Evolutionary conservation across 2,888 invertebrate genomes (phyloP), one percentile per base, ranked within the genome.

Genomic region (Limnephilus auricula): DNA sequence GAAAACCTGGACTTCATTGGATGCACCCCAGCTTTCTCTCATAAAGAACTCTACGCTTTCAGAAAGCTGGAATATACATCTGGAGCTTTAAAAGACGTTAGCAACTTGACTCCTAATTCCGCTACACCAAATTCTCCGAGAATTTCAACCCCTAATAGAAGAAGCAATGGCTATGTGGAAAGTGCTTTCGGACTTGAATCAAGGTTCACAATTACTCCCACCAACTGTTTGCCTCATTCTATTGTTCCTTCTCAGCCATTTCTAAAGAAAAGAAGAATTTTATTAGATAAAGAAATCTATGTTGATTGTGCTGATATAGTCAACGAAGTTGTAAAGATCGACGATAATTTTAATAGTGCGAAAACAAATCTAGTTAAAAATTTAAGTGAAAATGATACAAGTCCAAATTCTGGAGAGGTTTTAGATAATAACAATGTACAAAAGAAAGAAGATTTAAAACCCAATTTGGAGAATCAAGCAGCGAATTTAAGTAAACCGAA

Each of bases 21-120:
- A 10, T 96, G 96, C 93, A 97, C 97, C 90, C 97, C 97, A 93
- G 97, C 96, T 93, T 97, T 91, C 50, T 85, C 92, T 3, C 84
- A 95, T 93, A 96, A 96, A 94, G 96, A 96, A 93, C 96, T 96
- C 4, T 96, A 96, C 37, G 93, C 95, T 3, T 96, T 96, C 91
- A 97, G 96, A 94, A 94, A 94, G 25, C 92, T 93, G 12, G 94
- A 95, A 37, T 96, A 96, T 93, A 95, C 94, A 1, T 93, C 95
- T 90, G 89, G 89, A 25, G 95, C 95, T 15, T 94, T 97, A 0
- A 96, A 96, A 94, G 97, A 97, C 94, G 96, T 97, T 13, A 97
- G 97, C 93, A 97, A 97, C 93, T 95, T 97, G n/a, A 96, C 97
- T 4, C 96, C 97, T 0, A 96, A 95, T 31, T 94, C 95, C 30